Evolutionary conservation across 2,797 vertebrate species (phyloP), one percentile per base, ranked within the genome.

Genomic region (Poecilia velifera): DNA sequence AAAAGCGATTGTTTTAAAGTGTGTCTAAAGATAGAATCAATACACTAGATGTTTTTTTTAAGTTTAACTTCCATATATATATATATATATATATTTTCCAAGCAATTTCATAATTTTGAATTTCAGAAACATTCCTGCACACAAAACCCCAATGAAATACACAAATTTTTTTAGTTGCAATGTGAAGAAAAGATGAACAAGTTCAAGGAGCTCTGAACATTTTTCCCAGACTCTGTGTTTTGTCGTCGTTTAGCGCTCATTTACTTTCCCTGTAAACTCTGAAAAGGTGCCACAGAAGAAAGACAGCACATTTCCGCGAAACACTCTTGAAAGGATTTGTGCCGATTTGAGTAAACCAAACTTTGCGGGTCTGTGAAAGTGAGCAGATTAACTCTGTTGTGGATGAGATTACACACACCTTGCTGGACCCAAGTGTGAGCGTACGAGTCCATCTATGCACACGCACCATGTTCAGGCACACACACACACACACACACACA

Each of bases 381-480:
- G 82, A 76, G 74, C 83, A 85, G 87, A 87, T 88, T 80, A 90
- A 73, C 77, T 88, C 39, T 53, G 72, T 46, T 73, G 73, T 75
- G 86, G 74, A 88, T 77, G 39, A 84, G 86, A 89, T 89, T 88
- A 90, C 76, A 76, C 53, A 77, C 80, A 81, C 83, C 78, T 84
- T 74, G 45, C 16, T 73, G 66, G 74, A 76, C 72, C 72, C 62
- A 64, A 46, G 76, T 77, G 41, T 79, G 79, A 77, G 57, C 9
- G 74, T 77, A 78, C 84, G 76, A 78, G 73, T 85, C 76, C 74
- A 57, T 74, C 79, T 80, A 53, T 71, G 81, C 46, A 51, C 41
- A 78, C 77, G 51, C 72, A 47, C 79, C 59, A 36, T 74, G 49
- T 82, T 78, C 59, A 53, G 46, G 55, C n/a, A 72, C 31, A 31